phyloP scores from a whole-genome alignment of 2,888 invertebrate genomes.

The Melikaiella ostensackeni region DNA sequence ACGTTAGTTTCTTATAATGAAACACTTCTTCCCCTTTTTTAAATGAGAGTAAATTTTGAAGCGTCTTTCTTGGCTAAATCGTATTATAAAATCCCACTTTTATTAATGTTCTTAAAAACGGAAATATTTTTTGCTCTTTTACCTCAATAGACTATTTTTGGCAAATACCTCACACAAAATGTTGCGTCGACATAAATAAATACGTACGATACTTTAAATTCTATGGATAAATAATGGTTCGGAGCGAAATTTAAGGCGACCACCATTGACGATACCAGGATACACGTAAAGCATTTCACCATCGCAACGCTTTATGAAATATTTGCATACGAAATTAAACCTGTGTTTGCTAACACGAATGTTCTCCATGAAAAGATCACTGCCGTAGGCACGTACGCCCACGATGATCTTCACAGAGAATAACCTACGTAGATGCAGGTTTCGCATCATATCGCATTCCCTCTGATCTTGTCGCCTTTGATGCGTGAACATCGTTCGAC shows the following conservation, averaged over 20 bases:
- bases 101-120: no score
- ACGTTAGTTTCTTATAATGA: no score
- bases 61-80: no score
- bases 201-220: not conserved
- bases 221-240: not conserved
- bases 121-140: no score
- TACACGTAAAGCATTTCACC: not conserved
- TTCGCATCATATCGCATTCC: slow-evolving; percentile 70
- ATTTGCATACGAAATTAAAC: slow-evolving; percentile 77
- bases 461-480: slow-evolving; percentile 67
- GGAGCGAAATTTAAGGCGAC: not conserved
- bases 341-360: slow-evolving; percentile 73
- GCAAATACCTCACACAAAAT: not conserved
- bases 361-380: slow-evolving; percentile 69
- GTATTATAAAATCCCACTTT: no score
- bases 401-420: slow-evolving; percentile 72
- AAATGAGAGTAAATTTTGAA: no score
- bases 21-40: no score
- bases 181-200: not conserved
- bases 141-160: no score
- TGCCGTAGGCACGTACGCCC: slow-evolving; percentile 64
- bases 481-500: not conserved
- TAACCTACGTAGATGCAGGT: slow-evolving; percentile 56
- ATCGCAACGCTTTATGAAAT: slow-evolving; percentile 62
- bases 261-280: not conserved